A percentile compares a stretch with the other conserved stretches of the same genome.
phyloP scores from a whole-genome alignment of 1,140 invertebrate species.

The Sycobia sp. region DNA sequence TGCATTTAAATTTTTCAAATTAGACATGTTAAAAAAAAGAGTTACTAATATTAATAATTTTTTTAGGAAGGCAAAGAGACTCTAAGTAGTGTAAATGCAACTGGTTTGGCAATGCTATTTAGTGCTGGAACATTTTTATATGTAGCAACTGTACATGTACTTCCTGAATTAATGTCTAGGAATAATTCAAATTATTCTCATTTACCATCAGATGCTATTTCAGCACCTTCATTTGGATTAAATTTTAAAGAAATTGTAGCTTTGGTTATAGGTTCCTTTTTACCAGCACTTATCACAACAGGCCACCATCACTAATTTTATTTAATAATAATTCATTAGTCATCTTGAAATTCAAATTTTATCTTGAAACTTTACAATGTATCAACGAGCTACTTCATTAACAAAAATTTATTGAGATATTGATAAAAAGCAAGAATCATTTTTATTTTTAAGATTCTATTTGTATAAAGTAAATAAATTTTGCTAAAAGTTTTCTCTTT shows the following conservation, averaged over 20 bases:
- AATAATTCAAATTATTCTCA: conserved; percentile 60
- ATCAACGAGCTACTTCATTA: too few relatives aligned
- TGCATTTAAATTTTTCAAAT: not conserved
- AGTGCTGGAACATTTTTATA: conserved; percentile 98
- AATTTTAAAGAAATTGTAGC: conserved; percentile 79
- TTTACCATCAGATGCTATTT: conserved; percentile 59
- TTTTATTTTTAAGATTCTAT: too few relatives aligned
- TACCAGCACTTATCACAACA: conserved; percentile 86
- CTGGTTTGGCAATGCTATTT: conserved; percentile 96
- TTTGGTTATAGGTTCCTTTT: conserved; percentile 81
- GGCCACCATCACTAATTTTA: conserved; percentile 85
- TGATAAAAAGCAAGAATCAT: too few relatives aligned
- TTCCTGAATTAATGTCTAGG: conserved; percentile 84
- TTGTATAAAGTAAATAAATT: too few relatives aligned
- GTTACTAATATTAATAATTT: conserved; percentile 5
- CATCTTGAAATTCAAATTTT: too few relatives aligned
- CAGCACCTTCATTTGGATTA: conserved; percentile 67
- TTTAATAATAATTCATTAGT: too few relatives aligned
- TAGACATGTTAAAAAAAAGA: not conserved
- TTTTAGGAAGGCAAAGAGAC: conserved; percentile 70
- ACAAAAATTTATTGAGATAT: too few relatives aligned
- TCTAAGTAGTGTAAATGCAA: conserved; percentile 86
- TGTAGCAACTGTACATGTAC: conserved; percentile 96
- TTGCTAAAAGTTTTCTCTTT: too few relatives aligned
- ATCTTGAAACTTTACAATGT: too few relatives aligned